Conservation (phyloP, 2,888 invertebrate species). For the Ryuthela nishihirai region DNA sequence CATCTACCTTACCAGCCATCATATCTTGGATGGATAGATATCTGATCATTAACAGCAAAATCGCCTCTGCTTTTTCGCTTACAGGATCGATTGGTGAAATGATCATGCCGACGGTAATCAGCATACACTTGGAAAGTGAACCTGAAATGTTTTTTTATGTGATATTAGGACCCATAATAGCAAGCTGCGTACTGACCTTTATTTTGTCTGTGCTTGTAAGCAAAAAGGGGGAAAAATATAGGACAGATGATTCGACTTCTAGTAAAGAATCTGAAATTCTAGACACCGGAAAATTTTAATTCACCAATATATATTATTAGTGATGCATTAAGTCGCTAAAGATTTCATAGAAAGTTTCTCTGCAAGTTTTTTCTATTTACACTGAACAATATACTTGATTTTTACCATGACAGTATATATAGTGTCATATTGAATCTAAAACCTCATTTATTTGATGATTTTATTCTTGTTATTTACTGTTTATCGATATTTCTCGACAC, state of each 20-base stretch:
- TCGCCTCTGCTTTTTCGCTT: slow-evolving; percentile 51
- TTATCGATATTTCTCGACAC: too few relatives aligned
- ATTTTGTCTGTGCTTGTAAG: slow-evolving; percentile 14
- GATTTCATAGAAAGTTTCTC: too few relatives aligned
- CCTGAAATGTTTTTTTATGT: slow-evolving; percentile 51
- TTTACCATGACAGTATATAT: too few relatives aligned
- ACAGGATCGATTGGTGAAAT: slow-evolving; percentile 53
- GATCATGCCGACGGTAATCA: slow-evolving; percentile 34
- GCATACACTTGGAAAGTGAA: slow-evolving; percentile 47
- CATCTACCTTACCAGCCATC: slow-evolving; percentile 52
- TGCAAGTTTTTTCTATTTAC: too few relatives aligned
- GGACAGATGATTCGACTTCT: neutral
- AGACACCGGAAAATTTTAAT: too few relatives aligned
- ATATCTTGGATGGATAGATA: slow-evolving; percentile 53
- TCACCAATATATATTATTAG: too few relatives aligned
- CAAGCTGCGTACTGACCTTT: slow-evolving; percentile 9
- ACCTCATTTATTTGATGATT: too few relatives aligned
- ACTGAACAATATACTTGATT: too few relatives aligned
- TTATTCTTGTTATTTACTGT: too few relatives aligned
- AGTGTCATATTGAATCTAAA: too few relatives aligned
- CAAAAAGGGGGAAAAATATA: slow-evolving; percentile 26
- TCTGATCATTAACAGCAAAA: slow-evolving; percentile 51
- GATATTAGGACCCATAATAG: slow-evolving; percentile 42
- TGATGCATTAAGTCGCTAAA: too few relatives aligned
- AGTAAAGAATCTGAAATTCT: too few relatives aligned